Evolutionary conservation across 1,140 invertebrate species (phyloP), one percentile per base, ranked within the genome.

Genomic region (Drosophila ironensis): DNA sequence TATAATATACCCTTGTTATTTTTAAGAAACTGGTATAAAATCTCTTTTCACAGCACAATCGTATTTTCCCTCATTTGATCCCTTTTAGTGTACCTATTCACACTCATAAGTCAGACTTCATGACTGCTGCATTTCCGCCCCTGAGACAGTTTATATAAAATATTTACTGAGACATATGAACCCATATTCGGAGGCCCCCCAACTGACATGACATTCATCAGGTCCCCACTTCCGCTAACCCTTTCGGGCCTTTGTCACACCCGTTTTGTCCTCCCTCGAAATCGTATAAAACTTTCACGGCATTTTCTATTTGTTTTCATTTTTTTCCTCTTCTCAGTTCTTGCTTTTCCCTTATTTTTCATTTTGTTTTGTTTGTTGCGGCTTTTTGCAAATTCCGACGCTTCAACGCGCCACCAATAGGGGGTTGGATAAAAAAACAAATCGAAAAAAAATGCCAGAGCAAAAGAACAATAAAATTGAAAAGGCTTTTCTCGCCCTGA

Each of bases 231-330:
- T 37, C 16, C 3, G 11, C 12, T 3, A 84, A 47, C 40, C 50
- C 46, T 69, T 84, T 73, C n/a, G 66, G 53, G 50, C 50, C 53
- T 59, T 60, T 72, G 68, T 76, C 68, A 76, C 68, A 61, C 61
- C 30, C n/a, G 28, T 7, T 35, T 16, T 14, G 11, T 7, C 12
- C 68, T 63, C 25, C 28, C 56, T 64, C 14, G 24, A 72, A 81
- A 76, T 72, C 52, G 44, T 50, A 82, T 73, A 63, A 84, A 73
- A 77, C 78, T 73, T 77, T 73, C 72, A 77, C 59, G 53, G 46
- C 56, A 70, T 73, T 82, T 77, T 69, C 44, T 47, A 71, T 82
- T 77, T 84, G 61, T 57, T 53, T 68, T 69, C 24, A 17, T 37
- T 33, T n/a, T n/a, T n/a, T 52, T 37, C 19, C 30, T 42, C 59